Percentiles rank a stretch among this genome's conserved stretches.
These are phyloP conservation scores for Metopolophium dirhodum DNA, from an alignment of 1,140 invertebrate genomes.

Conservation along the genomic window DNA sequence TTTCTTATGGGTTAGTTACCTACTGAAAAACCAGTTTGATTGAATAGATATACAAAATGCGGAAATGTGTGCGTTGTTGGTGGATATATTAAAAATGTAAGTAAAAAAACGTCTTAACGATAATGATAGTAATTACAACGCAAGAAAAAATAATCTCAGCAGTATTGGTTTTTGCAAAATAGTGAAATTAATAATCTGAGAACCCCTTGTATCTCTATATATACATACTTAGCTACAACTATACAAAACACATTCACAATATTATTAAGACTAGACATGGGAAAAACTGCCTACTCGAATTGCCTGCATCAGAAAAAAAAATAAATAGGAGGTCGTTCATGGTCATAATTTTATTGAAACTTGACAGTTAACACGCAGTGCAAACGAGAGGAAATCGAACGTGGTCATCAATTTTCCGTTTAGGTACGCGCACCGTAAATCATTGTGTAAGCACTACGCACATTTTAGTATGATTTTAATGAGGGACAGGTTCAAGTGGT, in stretches of 20 bases:
- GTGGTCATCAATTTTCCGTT: not conserved
- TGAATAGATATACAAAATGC: not conserved
- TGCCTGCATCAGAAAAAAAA: not conserved
- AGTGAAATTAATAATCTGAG: not conserved
- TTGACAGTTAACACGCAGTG: not conserved
- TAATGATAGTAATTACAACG: not conserved
- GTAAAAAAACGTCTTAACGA: not conserved
- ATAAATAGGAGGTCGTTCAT: conserved; percentile 15
- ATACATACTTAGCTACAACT: not conserved
- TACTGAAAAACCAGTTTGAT: not conserved
- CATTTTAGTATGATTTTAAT: not conserved
- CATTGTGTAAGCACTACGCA: not conserved
- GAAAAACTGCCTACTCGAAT: not conserved
- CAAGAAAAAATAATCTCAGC: not conserved
- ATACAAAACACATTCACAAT: not conserved
- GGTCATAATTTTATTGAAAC: conserved; percentile 32
- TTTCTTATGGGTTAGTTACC: not conserved
- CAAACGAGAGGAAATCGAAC: not conserved
- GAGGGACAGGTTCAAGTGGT: conserved; percentile 11
- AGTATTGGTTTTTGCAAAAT: not conserved
- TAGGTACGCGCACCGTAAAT: not conserved
- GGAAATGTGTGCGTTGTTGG: not conserved
- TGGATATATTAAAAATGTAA: not conserved
- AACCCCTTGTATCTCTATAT: not conserved
- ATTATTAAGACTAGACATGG: not conserved